Conservation (phyloP, 2,797 vertebrate species). For the Falco novaeseelandiae region DNA sequence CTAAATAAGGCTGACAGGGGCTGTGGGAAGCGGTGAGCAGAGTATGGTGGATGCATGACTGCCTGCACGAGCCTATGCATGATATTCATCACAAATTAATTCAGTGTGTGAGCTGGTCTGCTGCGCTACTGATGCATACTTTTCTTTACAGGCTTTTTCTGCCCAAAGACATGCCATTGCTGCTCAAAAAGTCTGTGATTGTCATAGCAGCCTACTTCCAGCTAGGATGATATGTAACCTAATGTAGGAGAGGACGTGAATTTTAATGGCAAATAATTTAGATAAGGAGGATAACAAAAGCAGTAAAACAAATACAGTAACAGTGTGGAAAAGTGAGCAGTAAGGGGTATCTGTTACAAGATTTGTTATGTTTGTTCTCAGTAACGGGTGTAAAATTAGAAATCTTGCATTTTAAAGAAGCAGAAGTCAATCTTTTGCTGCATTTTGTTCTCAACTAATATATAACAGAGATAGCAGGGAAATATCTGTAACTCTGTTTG, state of each 20-base stretch:
- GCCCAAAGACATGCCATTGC: not conserved
- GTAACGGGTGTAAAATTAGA: not conserved
- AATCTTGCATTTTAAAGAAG: not conserved
- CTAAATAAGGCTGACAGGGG: not conserved
- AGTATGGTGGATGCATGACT: not conserved
- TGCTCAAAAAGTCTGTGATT: not conserved
- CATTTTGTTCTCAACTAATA: not conserved
- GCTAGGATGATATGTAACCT: not conserved
- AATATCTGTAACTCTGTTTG: not conserved
- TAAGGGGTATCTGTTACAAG: not conserved
- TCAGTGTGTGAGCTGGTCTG: not conserved
- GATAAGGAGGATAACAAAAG: not conserved
- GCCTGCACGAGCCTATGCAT: not conserved
- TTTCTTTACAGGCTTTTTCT: not conserved
- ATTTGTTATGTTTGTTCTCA: not conserved
- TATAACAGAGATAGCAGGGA: not conserved
- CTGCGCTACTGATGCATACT: not conserved
- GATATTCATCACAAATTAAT: constrained; percentile 9
- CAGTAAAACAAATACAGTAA: not conserved
- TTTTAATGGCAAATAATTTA: not conserved
- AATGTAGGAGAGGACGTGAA: not conserved
- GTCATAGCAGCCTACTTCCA: not conserved
- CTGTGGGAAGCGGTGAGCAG: not conserved
- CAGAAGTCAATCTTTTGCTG: not conserved
- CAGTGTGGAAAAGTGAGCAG: not conserved